phyloP scores from a whole-genome alignment of 2,797 vertebrate species.

The Clarias laeviceps region DNA sequence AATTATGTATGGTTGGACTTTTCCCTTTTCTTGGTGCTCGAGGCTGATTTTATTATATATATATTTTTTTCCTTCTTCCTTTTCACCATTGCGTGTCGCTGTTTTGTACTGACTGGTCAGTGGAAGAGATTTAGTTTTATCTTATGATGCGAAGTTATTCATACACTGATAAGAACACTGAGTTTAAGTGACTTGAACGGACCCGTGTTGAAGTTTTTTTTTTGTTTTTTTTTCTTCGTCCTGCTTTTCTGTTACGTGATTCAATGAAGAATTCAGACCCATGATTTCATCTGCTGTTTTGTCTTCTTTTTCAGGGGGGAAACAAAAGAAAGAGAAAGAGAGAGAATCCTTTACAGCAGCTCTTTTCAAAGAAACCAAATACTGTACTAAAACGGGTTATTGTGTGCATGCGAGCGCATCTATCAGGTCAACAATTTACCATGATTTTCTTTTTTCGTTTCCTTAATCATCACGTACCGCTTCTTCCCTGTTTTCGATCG shows the following conservation, averaged over 20 bases:
- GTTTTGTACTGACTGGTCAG: slow-evolving; percentile 51
- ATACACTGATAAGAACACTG: slow-evolving; percentile 47
- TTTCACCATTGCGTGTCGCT: background rate
- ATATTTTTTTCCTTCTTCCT: background rate
- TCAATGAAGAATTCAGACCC: slow-evolving; percentile 27
- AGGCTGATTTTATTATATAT: background rate
- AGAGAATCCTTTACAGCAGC: slow-evolving; percentile 48
- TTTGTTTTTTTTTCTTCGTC: background rate
- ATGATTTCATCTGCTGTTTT: slow-evolving; percentile 63
- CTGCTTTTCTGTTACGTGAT: slow-evolving; percentile 36
- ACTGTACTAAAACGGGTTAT: slow-evolving; percentile 48
- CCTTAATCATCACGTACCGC: background rate
- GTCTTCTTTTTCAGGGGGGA: background rate
- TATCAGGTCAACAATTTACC: slow-evolving; percentile 33
- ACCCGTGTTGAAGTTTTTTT: slow-evolving; percentile 42
- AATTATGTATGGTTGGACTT: slow-evolving; percentile 11
- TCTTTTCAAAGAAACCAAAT: slow-evolving; percentile 57
- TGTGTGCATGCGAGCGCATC: slow-evolving; percentile 33
- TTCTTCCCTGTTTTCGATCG: background rate
- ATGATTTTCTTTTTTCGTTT: background rate
- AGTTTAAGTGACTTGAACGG: slow-evolving; percentile 40
- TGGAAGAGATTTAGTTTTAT: slow-evolving; percentile 38
- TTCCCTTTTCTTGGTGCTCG: background rate
- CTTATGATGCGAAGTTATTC: slow-evolving; percentile 26
- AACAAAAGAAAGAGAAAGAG: background rate